Evolutionary conservation across 53 echinoderm and acorn worm species (phyloP).

Genomic region (Holothuria scabra): DNA sequence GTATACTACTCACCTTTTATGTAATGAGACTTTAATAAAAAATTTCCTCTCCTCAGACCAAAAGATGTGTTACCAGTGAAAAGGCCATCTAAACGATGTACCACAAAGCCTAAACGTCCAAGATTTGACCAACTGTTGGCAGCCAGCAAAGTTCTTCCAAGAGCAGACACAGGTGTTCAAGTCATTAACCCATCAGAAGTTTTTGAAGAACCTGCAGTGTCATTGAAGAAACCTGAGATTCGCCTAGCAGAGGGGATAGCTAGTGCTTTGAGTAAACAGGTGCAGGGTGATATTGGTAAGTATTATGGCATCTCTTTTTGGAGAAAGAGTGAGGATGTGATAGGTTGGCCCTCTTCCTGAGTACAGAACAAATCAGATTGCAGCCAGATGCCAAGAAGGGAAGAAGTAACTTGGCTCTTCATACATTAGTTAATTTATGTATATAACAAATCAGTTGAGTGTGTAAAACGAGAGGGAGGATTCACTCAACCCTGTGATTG

Average conservation of each 20-base stretch:
- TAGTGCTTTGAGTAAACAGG: slow-evolving; percentile 61
- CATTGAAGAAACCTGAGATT: slow-evolving; percentile 79
- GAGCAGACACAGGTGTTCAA: slow-evolving; percentile 16
- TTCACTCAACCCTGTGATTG: too few species aligned
- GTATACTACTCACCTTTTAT: too few species aligned
- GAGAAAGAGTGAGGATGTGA: too few species aligned
- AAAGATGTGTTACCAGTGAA: slow-evolving; percentile 53
- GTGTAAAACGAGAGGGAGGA: too few species aligned
- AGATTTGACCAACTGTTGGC: slow-evolving; percentile 65
- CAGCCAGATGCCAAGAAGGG: too few species aligned
- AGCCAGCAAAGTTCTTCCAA: slow-evolving; percentile 20
- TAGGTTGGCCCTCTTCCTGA: too few species aligned
- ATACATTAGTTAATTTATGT: too few species aligned
- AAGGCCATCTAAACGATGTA: slow-evolving; percentile 45
- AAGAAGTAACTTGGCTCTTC: too few species aligned
- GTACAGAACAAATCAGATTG: too few species aligned
- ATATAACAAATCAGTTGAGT: too few species aligned
- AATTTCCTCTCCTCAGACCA: background rate
- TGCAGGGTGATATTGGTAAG: slow-evolving; percentile 54
- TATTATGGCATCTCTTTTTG: too few species aligned
- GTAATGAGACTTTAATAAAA: too few species aligned
- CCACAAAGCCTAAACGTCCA: slow-evolving; percentile 54
- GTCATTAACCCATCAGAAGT: slow-evolving; percentile 37
- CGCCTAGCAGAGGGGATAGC: slow-evolving; percentile 77
- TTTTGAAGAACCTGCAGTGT: slow-evolving; percentile 55